Conservation (phyloP, 2,888 invertebrate genomes). For the Elmis aenea region DNA sequence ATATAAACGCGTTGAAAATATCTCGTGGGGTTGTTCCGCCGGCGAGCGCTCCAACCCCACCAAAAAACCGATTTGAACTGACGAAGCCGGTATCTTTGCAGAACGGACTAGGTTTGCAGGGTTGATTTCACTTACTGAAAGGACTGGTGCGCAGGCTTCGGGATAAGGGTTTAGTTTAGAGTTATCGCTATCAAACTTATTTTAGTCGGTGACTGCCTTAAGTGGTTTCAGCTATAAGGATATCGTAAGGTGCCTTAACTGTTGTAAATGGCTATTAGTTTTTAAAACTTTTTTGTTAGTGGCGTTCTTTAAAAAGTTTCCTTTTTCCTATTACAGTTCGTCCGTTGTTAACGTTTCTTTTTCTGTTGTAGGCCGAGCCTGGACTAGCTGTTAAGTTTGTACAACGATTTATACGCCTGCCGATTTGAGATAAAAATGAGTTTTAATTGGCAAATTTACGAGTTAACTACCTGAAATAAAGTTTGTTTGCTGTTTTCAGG, state of each 20-base stretch:
- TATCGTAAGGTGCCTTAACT: conserved; percentile 9
- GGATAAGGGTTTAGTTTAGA: conserved; percentile 10
- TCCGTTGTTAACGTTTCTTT: too few relatives aligned
- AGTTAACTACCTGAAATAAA: too few relatives aligned
- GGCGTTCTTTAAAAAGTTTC: too few relatives aligned
- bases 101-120: conserved; percentile 20
- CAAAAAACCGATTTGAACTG: conserved; percentile 18
- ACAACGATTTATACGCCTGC: too few relatives aligned
- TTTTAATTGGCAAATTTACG: too few relatives aligned
- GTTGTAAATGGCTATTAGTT: too few relatives aligned
- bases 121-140: conserved; percentile 21
- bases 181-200: conserved; percentile 18
- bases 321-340: too few relatives aligned
- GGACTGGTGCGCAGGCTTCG: conserved; percentile 17
- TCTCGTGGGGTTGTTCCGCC: not conserved
- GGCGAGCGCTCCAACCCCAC: conserved; percentile 8
- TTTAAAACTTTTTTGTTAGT: too few relatives aligned
- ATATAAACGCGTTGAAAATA: not conserved
- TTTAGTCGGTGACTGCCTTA: conserved; percentile 11
- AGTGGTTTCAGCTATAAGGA: conserved; percentile 16
- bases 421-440: too few relatives aligned
- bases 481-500: too few relatives aligned
- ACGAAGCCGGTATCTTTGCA: conserved; percentile 15
- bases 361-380: too few relatives aligned
- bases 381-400: too few relatives aligned